Base-by-base conservation (phyloP, 2,888 invertebrate species). In the Epicampocera succincta region DNA sequence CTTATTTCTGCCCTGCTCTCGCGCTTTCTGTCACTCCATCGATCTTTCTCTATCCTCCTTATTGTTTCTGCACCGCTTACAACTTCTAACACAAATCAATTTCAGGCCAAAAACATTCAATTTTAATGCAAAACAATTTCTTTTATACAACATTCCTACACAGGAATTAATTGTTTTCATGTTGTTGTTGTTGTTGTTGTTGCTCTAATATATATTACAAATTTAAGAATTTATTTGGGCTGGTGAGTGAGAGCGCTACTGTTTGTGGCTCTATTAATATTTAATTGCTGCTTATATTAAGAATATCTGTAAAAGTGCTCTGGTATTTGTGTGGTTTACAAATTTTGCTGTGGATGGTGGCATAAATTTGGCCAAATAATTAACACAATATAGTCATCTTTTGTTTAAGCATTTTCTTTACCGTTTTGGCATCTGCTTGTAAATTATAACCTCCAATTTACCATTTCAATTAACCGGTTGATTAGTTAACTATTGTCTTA, bases 341-440 rank as follows among this genome's bases (percentile, higher is more conserved):
- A 38, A 3, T 21, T 58, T 66, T 80, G 80, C 76, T 80, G 76
- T 72, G 66, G 48, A 46, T 76, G 80, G 72, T 66, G 40, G 52
- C 60, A 72, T 76, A 66, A 76, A 77, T 72, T 69, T 52, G 65
- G 12, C 21, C 5, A 74, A 65, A 69, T 81, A 81, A 81, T 81
- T 77, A 73, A 77, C 73, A 65, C 56, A 68, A 68, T 44, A 40
- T 6, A 52, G 13, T 33, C 21, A 48, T 54, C 73, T 65, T 77
- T 63, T 71, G 71, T 65, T 56, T 52, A 46, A 38, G 12, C 46
- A 65, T 46, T 33, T 40, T 48, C 13, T 50, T 48, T 11, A n/a
- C 21, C 17, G 19, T 81, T 48, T 52, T 50, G 54, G 29, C 29
- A 21, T 19, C 15, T 48, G 21, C 12, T 63, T 3, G 11, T 40